Evolutionary conservation across 2,888 invertebrate species (phyloP), one percentile per base, ranked within the genome.

Genomic region (Perizoma affinitatum): DNA sequence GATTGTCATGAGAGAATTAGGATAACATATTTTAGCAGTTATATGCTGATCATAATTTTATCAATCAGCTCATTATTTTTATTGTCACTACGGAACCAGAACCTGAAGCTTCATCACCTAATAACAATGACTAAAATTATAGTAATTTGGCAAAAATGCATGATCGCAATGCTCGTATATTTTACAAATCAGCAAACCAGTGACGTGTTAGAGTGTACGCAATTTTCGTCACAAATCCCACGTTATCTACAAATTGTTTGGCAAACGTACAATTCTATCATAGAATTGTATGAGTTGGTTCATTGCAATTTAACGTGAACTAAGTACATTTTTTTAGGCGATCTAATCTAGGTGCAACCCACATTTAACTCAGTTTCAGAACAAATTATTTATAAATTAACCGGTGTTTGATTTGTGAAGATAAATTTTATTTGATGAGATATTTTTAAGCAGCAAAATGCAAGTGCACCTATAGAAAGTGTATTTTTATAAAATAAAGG

Each of bases 91-190:
- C 53, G 54, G 56, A 57, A 61, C 44, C 50, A 34, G 10, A 52
- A 54, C 47, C 58, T 51, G 60, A 62, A 34, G 48, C 38, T 52
- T 38, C 51, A 55, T 58, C 49, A 53, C 58, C 59, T 54, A 60
- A 58, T 55, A 58, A 51, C 44, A 49, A 58, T 65, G 61, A 63
- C 58, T 58, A 61, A 63, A 55, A 52, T 43, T 44, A 44, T 44
- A 22, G 44, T 6, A 11, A 44, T 44, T 22, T 45, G 8, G 46
- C 33, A 57, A 61, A 61, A 60, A 67, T 65, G 61, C 51, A 51
- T 60, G 63, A 63, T 58, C 11, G 45, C 35, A 44, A 35, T 22
- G 4, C 11, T 48, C 3, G 58, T 50, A 46, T 54, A 46, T 54
- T 59, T 41, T 38, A 51, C 8, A 35, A 43, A 52, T 47, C 51